Percentiles rank a stretch among this genome's conserved stretches.
phyloP scores from a whole-genome alignment of 2,797 vertebrate genomes.

The Mustela erminea region DNA sequence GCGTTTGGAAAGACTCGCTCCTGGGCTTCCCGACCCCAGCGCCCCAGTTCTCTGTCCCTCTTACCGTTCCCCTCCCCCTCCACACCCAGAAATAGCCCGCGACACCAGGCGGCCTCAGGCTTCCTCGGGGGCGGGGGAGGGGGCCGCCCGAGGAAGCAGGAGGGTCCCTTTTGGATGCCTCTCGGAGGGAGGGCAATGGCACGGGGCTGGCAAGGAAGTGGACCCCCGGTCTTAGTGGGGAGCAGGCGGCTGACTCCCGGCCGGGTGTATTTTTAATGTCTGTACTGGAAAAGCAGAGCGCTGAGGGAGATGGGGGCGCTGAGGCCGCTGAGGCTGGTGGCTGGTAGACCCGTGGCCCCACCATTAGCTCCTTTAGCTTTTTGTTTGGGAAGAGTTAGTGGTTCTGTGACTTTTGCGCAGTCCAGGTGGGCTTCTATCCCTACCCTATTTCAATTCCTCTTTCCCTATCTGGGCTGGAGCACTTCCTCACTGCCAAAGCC shows the following conservation, averaged over 20 bases:
- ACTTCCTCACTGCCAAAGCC: slow-evolving; percentile 31
- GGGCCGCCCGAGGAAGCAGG: neutral
- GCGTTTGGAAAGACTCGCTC: slow-evolving; percentile 2
- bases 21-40: slow-evolving; percentile 52
- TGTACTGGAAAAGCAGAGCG: slow-evolving; percentile 21
- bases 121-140: slow-evolving; percentile 48
- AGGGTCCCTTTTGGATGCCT: neutral
- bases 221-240: neutral
- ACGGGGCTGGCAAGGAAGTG: neutral
- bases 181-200: neutral
- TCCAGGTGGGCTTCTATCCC: slow-evolving; percentile 21
- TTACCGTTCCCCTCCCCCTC: slow-evolving; percentile 82
- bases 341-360: neutral
- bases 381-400: neutral
- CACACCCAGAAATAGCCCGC: slow-evolving; percentile 84
- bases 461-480: neutral
- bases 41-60: slow-evolving; percentile 80
- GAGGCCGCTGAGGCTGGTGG: neutral
- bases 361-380: neutral
- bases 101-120: slow-evolving; percentile 63
- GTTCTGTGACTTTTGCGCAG: neutral
- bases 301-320: neutral
- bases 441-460: slow-evolving; percentile 55
- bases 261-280: slow-evolving; percentile 12
- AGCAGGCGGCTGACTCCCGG: neutral